Evolutionary conservation across 2,797 vertebrate species (phyloP), one percentile per base, ranked within the genome.

Genomic region (Lemur catta): DNA sequence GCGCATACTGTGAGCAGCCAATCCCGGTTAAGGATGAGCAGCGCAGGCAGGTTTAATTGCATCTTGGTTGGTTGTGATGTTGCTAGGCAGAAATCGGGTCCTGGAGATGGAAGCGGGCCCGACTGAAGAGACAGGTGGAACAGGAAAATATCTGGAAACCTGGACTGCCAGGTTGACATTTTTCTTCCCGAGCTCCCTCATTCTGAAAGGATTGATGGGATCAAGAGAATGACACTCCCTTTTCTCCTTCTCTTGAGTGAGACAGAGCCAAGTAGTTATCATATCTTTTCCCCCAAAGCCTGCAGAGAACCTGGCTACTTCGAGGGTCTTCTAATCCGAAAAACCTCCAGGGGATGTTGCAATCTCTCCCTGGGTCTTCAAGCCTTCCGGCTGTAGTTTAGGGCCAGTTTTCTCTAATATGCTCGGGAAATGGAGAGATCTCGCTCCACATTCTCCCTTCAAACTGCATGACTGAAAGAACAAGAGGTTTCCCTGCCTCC

Each of bases 11-110:
- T 33, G 24, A 88, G 52, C 61, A 97, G 63, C 98, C 97, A 97
- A 98, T 98, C 97, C 84, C 52, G 88, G 94, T 80, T 63, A 93
- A 82, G 93, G 76, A 89, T 96, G 94, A 95, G 89, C 26, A n/a
- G 4, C 55, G 52, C 74, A 0, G 84, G 91, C 91, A 26, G 78
- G 35, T 76, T 95, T 96, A 94, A 91, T 94, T 95, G 93, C 63
- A 43, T 92, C 90, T 96, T 97, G 97, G 97, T 98, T 98, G 98
- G 98, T 84, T 97, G 94, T 48, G 46, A 94, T 97, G 98, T 98
- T 97, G 97, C 98, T 97, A 97, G 97, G 98, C 98, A 71, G 97
- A 96, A 96, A 87, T 86, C 79, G 57, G 38, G 57, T 61, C 67
- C 84, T 7, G 78, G 95, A 88, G 84, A 95, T 76, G 2, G 72